Conservation (phyloP, 2,113 vertebrate genomes). For the Dissostichus mawsoni region DNA sequence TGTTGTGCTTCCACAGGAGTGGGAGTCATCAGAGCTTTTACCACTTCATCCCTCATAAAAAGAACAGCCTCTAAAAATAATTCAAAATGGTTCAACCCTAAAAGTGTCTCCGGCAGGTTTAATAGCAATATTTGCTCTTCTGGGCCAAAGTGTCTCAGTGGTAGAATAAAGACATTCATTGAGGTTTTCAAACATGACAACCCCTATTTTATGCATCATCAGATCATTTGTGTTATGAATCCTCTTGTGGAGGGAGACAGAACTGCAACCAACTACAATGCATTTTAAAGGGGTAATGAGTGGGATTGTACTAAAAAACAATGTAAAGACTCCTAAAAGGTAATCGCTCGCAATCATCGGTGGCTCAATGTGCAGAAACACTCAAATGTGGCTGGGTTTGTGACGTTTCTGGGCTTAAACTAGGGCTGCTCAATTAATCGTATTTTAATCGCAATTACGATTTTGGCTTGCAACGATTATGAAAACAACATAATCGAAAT, state of each 20-base stretch:
- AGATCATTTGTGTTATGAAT: slow-evolving; percentile 29
- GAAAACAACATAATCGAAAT: too few species aligned
- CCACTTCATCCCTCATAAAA: slow-evolving; percentile 61
- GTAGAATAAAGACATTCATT: slow-evolving; percentile 11
- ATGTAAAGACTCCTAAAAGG: too few species aligned
- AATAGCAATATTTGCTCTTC: slow-evolving; percentile 50
- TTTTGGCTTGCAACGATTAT: too few species aligned
- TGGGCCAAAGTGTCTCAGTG: slow-evolving; percentile 3
- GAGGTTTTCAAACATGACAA: slow-evolving; percentile 26
- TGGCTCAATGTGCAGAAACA: too few species aligned
- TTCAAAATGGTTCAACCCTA: slow-evolving; percentile 18
- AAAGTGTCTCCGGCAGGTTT: slow-evolving; percentile 4
- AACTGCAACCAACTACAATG: slow-evolving; percentile 12
- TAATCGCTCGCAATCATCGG: too few species aligned
- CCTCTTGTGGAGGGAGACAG: slow-evolving; percentile 34
- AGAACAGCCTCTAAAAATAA: slow-evolving; percentile 64
- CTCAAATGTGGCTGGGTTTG: background rate
- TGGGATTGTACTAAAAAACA: too few species aligned
- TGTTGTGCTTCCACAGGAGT: slow-evolving; percentile 41
- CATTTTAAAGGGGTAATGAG: background rate
- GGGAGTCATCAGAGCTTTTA: slow-evolving; percentile 52
- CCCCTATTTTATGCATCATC: background rate
- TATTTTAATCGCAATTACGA: too few species aligned
- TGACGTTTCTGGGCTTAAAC: too few species aligned
- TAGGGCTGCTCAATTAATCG: too few species aligned